Base-by-base conservation (phyloP, 2,113 vertebrate genomes). In the Octodon degus region DNA sequence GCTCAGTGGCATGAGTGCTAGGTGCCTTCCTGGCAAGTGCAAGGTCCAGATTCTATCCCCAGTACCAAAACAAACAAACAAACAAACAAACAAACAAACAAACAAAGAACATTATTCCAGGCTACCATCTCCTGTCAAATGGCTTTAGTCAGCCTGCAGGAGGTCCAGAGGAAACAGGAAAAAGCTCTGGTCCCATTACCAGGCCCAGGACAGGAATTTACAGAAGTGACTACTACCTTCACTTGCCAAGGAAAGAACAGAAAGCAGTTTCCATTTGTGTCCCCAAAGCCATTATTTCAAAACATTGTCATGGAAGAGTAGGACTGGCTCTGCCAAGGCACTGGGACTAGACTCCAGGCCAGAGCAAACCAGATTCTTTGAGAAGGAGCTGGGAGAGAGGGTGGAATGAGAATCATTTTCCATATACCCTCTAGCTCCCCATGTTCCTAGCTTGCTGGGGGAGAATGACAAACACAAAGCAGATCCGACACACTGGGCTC, bases 401-500 rank as follows among this genome's bases (percentile, higher is more conserved):
- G 17, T 13, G 50, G 34, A 58, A 25, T 63, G 47, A 81, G 9
- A 63, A 37, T 63, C 40, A 20, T 24, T 17, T 50, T 7, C 0
- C 1, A 0, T 24, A 55, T 7, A 50, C 30, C 63, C 34, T 22
- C 30, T 24, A 37, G 2, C 2, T 72, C 13, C 1, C 24, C 24
- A 2, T 13, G 32, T 9, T n/a, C 30, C 27, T 55, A 12, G 43
- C 24, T 40, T 62, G 7, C 20, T 1, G 19, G n/a, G 72, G 13
- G 58, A 86, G 37, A 55, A 32, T 0, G 11, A 37, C 8, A 19
- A 30, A 14, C 27, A 2, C 4, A 0, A 1, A n/a, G 58, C 11
- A 30, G 81, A 80, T 6, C 5, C 60, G 12, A 16, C 0, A 0
- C 5, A 0, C 40, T 5, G 34, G 86, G 30, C 12, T 67, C 27